Evolutionary conservation across 2,797 vertebrate species (phyloP), one percentile per base, ranked within the genome.

Genomic region (Neomorphus geoffroyi): DNA sequence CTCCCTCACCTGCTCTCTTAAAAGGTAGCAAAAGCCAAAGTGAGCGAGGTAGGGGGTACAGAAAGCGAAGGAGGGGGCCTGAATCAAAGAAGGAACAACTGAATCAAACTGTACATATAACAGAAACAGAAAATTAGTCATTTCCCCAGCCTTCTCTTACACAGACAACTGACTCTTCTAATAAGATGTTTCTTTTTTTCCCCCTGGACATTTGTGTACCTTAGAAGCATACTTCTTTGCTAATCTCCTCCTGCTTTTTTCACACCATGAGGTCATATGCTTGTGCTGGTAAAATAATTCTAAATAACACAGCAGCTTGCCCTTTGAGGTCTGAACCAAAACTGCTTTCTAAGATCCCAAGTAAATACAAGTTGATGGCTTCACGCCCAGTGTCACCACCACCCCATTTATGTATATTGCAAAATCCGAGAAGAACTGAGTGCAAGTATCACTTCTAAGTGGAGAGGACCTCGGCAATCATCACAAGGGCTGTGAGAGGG

Each of bases 51-150:
- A 60, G 72, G 70, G 91, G 72, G 62, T 88, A 85, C 53, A 80
- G 64, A 92, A 92, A 90, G 83, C 28, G 23, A 93, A 77, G 78
- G 94, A 94, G 88, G 94, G 83, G 90, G 78, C 43, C 62, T 90
- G 86, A 93, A 93, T 93, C 86, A 73, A 96, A 88, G 87, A 86
- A 79, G 87, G 84, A 96, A 93, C 91, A 94, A 94, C 86, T 87
- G 73, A 93, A 94, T 94, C 86, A 92, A 95, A 92, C 17, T 41
- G 70, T 86, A 91, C 14, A 11, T 27, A 70, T 24, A 48, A 73
- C n/a, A 93, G 92, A 88, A 80, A 33, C n/a, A 89, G 79, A 33
- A 87, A 48, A 71, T 90, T 95, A 91, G 83, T 87, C 86, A 86
- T 92, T 72, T 93, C 73, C 74, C 69, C 71, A 93, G 94, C 51